Base-by-base conservation (phyloP, 2,888 invertebrate species). In the Lepidocyrtoides sp. region DNA sequence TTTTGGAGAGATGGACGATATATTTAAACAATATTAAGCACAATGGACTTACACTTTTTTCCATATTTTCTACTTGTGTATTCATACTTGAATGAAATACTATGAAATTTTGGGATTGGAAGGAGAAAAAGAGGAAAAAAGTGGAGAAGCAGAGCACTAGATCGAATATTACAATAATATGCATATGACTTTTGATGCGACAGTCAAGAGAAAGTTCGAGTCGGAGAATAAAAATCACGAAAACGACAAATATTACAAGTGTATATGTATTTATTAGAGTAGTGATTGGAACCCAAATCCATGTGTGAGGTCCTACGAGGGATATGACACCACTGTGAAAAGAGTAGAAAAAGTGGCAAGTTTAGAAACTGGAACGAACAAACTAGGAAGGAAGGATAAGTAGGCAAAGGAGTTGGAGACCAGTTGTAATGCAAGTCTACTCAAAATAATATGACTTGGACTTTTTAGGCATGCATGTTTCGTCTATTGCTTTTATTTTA, bases 271-370 rank as follows among this genome's bases (percentile, higher is more conserved):
- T 85, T 51, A 85, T 72, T 85, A 20, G 83, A 83, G 69, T 69
- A 85, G 72, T 85, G 51, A 85, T 85, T 20, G 84, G 84, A 23
- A 14, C n/a, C 54, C 54, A 54, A n/a, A n/a, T 69, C 84, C 84
- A 69, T 72, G 84, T 32, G 84, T 32, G 17, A 69, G 51, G 32
- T 72, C 14, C 72, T 72, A 72, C 36, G 54, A 54, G n/a, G 5
- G n/a, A 54, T 4, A 54, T 17, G n/a, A 77, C 29, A 54, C 77
- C 63, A 63, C 17, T 17, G 26, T 51, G 23, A 23, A 23, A 26
- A 14, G 4, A 51, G 17, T 14, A 54, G 36, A 29, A n/a, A 14
- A 63, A 63, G 57, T 57, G 57, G 57, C 57, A 57, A 57, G 57
- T 57, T 57, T 57, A 57, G 1, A 57, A 20, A 57, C 23, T 57